These are phyloP conservation scores for Scarus forsteni DNA, from an alignment of 2,797 vertebrate genomes.

Conservation along the genomic window DNA sequence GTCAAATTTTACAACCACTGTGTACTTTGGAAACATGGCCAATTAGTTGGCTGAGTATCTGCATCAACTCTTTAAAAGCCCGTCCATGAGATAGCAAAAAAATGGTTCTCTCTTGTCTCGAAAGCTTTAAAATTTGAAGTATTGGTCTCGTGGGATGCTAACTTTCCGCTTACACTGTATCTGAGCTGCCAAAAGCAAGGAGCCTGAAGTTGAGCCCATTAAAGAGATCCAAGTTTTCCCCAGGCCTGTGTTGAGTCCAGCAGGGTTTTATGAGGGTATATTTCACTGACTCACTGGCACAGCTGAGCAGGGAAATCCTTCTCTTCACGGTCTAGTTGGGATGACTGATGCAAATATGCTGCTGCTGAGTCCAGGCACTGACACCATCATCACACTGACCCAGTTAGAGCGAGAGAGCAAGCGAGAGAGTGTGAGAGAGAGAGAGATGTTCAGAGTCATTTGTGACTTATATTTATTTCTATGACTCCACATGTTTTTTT, in stretches of 20 bases:
- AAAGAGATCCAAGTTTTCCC: slow-evolving; percentile 68
- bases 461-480: slow-evolving; percentile 57
- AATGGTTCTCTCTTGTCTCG: slow-evolving; percentile 23
- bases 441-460: slow-evolving; percentile 51
- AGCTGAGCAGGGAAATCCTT: slow-evolving; percentile 82
- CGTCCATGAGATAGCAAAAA: slow-evolving; percentile 21
- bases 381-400: slow-evolving; percentile 81
- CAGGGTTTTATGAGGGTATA: slow-evolving; percentile 71
- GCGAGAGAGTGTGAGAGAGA: slow-evolving; percentile 14
- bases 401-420: slow-evolving; percentile 52
- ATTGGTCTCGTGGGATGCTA: slow-evolving; percentile 33
- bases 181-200: slow-evolving; percentile 55
- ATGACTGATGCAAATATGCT: slow-evolving; percentile 85
- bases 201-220: slow-evolving; percentile 65
- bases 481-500: slow-evolving; percentile 51
- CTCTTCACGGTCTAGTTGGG: slow-evolving; percentile 83
- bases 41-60: not conserved
- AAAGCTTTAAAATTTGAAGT: slow-evolving; percentile 30
- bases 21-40: not conserved
- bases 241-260: slow-evolving; percentile 64
- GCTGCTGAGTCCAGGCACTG: slow-evolving; percentile 81
- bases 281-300: slow-evolving; percentile 82
- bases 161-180: slow-evolving; percentile 50
- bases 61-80: slow-evolving; percentile 6
- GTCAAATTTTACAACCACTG: not conserved